Conservation (phyloP, 2,797 vertebrate genomes). For the Eidolon dupreanum region DNA sequence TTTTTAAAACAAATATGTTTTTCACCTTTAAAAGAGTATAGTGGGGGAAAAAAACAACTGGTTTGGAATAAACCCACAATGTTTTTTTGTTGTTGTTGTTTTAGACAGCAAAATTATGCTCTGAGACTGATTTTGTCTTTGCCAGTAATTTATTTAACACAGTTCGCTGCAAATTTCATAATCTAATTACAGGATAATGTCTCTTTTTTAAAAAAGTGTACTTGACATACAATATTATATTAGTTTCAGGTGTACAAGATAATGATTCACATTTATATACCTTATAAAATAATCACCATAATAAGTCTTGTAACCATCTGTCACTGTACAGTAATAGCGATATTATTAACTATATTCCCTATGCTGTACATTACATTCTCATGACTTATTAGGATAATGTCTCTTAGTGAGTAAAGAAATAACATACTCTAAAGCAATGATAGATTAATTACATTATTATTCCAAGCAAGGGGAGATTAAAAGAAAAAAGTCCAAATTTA, state of each 20-base stretch:
- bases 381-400: background rate
- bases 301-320: background rate
- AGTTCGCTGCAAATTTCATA: background rate
- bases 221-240: background rate
- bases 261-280: background rate
- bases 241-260: background rate
- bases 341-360: background rate
- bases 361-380: background rate
- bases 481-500: background rate
- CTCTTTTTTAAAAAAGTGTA: background rate
- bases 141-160: background rate
- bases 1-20: background rate
- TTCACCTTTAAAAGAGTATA: background rate
- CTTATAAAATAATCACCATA: background rate
- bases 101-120: background rate
- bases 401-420: background rate
- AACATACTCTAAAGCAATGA: background rate
- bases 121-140: background rate
- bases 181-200: background rate
- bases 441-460: background rate
- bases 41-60: background rate
- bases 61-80: background rate
- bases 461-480: background rate
- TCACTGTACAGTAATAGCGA: background rate
- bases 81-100: background rate